phyloP scores from a whole-genome alignment of 1,140 invertebrate species.

The Cherax quadricarinatus region DNA sequence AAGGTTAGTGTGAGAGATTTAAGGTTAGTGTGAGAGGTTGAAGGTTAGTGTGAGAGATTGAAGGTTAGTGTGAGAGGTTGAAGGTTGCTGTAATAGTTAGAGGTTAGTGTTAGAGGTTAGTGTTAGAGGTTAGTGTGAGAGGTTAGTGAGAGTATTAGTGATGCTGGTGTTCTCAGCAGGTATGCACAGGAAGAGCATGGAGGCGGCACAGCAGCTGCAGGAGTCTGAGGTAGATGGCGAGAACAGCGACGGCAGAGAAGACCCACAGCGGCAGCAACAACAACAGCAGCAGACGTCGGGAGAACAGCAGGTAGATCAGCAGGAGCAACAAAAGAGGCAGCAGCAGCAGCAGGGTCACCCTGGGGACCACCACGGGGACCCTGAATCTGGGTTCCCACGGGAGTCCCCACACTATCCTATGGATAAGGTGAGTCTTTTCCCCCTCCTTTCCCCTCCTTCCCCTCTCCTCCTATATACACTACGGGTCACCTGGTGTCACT shows the following conservation, averaged over 20 bases:
- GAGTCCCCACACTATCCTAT: slow-evolving; percentile 41
- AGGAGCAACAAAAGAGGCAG: slow-evolving; percentile 52
- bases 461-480: not conserved
- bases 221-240: slow-evolving; percentile 77
- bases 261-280: slow-evolving; percentile 75
- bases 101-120: no score
- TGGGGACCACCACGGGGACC: slow-evolving; percentile 74
- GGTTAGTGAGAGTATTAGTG: not conserved
- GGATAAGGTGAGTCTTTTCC: slow-evolving; percentile 30
- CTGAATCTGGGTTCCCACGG: slow-evolving; percentile 34
- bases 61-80: no score
- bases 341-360: slow-evolving; percentile 64
- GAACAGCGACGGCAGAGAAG: slow-evolving; percentile 52
- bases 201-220: slow-evolving; percentile 97
- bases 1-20: no score
- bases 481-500: no score
- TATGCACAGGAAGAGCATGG: slow-evolving; percentile 98
- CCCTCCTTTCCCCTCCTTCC: not conserved
- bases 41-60: no score
- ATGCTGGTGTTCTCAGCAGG: slow-evolving; percentile 81
- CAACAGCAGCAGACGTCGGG: slow-evolving; percentile 51
- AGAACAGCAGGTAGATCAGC: slow-evolving; percentile 51
- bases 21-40: no score
- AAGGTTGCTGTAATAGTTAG: not conserved
- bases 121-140: no score